Percentiles rank a stretch among this genome's conserved stretches.
These are phyloP conservation scores for Osedax fenrisi DNA, from an alignment of 2,888 invertebrate genomes.

Conservation along the genomic window DNA sequence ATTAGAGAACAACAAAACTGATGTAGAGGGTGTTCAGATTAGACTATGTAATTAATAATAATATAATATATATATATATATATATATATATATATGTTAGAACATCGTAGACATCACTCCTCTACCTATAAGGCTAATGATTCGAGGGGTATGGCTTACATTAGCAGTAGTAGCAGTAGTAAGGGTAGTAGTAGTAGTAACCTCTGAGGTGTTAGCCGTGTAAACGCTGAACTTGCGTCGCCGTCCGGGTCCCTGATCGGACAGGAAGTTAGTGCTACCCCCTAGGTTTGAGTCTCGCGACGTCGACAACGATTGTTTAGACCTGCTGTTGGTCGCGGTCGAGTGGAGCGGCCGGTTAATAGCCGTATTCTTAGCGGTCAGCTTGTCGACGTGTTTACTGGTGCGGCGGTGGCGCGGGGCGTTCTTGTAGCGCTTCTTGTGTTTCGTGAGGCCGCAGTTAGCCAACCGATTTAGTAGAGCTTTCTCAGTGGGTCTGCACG, in stretches of 20 bases:
- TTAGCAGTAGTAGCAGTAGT: no score
- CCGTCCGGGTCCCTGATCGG: background rate
- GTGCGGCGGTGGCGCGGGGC: background rate
- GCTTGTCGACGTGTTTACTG: background rate
- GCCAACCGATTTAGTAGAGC: background rate
- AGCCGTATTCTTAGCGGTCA: background rate
- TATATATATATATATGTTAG: no score
- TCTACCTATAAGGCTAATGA: no score
- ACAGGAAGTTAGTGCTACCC: background rate
- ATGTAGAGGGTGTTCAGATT: no score
- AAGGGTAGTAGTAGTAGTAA: no score
- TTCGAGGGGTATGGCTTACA: no score
- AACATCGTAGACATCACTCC: no score
- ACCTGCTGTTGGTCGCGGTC: background rate
- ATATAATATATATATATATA: no score
- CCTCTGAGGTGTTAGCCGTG: background rate
- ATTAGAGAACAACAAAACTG: no score
- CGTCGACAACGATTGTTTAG: background rate
- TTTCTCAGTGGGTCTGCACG: background rate
- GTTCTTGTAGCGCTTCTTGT: background rate
- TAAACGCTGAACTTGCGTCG: background rate
- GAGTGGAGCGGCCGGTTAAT: background rate
- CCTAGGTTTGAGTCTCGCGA: background rate
- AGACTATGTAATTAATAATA: no score
- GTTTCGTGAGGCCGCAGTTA: background rate